Evolutionary conservation across 2,888 invertebrate genomes (phyloP), one percentile per base, ranked within the genome.

Genomic region (Cetonia aurata): DNA sequence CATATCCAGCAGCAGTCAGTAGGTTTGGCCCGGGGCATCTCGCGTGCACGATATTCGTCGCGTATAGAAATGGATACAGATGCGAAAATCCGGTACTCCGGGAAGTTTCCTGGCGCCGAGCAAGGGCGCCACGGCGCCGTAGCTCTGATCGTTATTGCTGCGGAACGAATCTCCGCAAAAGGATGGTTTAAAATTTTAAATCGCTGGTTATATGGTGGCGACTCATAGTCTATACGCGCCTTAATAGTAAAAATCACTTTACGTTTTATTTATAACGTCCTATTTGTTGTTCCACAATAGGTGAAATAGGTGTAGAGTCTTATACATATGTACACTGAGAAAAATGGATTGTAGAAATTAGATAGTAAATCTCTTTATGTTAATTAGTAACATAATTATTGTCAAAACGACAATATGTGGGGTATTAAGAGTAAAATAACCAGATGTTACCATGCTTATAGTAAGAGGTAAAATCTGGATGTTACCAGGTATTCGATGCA

Each of bases 91-190:
- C 67, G 74, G 73, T 71, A 71, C 73, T 71, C 72, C 50, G 56
- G 72, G 75, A 78, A 78, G 77, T 78, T 78, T 70, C 71, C 57
- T 73, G 78, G 77, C 78, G 78, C 77, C 77, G 73, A 75, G 67
- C 70, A 46, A 53, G 74, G 79, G 76, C 79, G 79, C 78, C 79
- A 65, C 68, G 72, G 65, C 73, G 74, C 69, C 74, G 19, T 73
- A 72, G 73, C 72, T 50, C 37, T 46, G 66, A 66, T 69, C 76
- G 59, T 71, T 46, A 73, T 75, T 70, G 31, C 60, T 15, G 19
- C 44, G 48, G 66, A 75, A 74, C 75, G 62, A 65, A 65, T 65
- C 9, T 13, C 12, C 25, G 53, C 37, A 37, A 37, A 10, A 37
- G 25, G 62, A 56, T 66, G 57, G 17, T 70, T 56, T 46, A 55